These are phyloP conservation scores for Synergus umbraculus DNA, from an alignment of 2,888 invertebrate species.

Conservation along the genomic window DNA sequence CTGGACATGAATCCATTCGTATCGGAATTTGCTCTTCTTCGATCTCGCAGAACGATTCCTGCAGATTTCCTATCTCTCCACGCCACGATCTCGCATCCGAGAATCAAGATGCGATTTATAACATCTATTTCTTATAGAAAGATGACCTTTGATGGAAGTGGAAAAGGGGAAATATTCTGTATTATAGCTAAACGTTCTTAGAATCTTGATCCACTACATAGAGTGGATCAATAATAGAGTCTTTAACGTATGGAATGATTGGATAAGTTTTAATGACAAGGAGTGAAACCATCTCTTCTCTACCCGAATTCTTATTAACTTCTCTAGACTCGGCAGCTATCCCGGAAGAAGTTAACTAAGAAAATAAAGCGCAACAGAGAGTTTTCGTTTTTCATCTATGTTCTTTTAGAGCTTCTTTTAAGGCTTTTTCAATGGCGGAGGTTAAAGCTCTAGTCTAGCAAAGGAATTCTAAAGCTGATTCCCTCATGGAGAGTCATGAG, in stretches of 20 bases:
- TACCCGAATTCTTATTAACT: neutral
- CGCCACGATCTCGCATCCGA: slow-evolving; percentile 8
- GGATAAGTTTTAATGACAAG: neutral
- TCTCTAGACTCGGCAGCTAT: neutral
- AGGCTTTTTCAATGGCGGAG: neutral
- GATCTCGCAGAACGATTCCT: slow-evolving; percentile 18
- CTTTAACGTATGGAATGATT: neutral
- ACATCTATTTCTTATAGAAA: slow-evolving; percentile 11
- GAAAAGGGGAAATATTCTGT: neutral
- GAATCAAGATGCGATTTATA: slow-evolving; percentile 21
- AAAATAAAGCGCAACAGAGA: slow-evolving; percentile 6
- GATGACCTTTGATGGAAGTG: neutral
- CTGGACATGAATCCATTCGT: slow-evolving; percentile 35
- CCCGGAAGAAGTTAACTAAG: neutral
- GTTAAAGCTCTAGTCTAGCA: neutral
- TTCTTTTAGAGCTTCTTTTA: slow-evolving; percentile 25
- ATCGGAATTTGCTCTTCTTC: slow-evolving; percentile 21
- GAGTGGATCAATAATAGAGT: no score
- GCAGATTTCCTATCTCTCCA: slow-evolving; percentile 23
- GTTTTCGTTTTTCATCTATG: slow-evolving; percentile 9
- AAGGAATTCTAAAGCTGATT: slow-evolving; percentile 21
- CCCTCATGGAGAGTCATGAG: neutral
- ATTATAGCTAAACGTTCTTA: neutral
- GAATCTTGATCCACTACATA: neutral
- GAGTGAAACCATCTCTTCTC: neutral